Evolutionary conservation across 2,888 invertebrate species (phyloP).

Genomic region (Apamea sordens): DNA sequence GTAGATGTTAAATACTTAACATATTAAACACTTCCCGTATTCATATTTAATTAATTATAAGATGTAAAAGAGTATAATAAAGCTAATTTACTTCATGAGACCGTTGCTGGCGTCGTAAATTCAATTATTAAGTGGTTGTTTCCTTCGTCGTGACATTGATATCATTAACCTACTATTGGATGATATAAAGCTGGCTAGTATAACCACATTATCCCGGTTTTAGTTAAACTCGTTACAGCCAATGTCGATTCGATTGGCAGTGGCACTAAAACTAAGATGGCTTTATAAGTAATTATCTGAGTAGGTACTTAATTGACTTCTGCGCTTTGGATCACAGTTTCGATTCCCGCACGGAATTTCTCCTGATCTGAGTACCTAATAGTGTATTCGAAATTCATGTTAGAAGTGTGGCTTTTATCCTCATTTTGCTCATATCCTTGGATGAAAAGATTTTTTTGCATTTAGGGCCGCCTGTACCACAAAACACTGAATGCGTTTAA

Average conservation of each 20-base stretch:
- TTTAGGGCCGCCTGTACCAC: neutral
- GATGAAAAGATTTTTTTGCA: neutral
- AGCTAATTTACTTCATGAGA: neutral
- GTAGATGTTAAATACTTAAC: neutral
- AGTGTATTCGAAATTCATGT: neutral
- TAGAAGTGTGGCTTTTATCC: neutral
- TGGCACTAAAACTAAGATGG: neutral
- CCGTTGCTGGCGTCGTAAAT: neutral
- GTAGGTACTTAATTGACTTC: neutral
- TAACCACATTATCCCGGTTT: neutral
- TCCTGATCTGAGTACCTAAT: neutral
- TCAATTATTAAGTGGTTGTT: slow-evolving; percentile 7
- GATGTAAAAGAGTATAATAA: neutral
- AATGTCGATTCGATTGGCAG: neutral
- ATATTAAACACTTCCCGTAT: neutral
- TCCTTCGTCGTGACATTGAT: slow-evolving; percentile 21
- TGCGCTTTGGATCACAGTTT: neutral
- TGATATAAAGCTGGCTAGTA: neutral
- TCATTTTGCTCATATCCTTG: neutral
- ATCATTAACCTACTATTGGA: slow-evolving; percentile 17
- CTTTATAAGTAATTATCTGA: neutral
- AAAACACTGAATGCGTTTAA: no score
- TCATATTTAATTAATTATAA: neutral
- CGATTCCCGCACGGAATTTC: neutral
- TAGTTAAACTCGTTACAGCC: neutral